Evolutionary conservation across 1,140 invertebrate genomes (phyloP), one percentile per base, ranked within the genome.

Genomic region (Drosophila sproati): DNA sequence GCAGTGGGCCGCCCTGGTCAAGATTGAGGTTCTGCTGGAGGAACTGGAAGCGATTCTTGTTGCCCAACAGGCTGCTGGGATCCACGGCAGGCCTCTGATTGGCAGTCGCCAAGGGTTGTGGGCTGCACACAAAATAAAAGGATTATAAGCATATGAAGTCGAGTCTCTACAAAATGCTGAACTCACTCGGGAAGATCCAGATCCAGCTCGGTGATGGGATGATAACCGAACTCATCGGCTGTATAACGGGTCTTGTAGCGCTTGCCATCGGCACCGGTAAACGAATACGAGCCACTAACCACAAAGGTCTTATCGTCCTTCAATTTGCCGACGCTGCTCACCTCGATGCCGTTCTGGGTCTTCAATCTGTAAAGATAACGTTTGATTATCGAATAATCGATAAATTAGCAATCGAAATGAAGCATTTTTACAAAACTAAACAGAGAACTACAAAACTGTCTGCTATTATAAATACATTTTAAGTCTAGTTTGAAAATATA

Each of bases 271-370:
- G 93, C 93, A 3, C 94, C 95, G 4, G 93, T 93, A 89, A 94
- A 95, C 2, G 95, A 95, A 86, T 94, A 95, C 66, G 94, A 94
- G 3, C 95, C 95, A 66, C 94, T 94, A 56, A 95, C 94, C 55
- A 95, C 94, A 61, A 92, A 92, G 10, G 92, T 92, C 63, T 92
- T 92, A 55, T 92, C 89, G 68, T 92, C 92, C 77, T 83, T 92
- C 61, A 92, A 59, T 62, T 92, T 92, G 51, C 92, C 92, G 48
- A 92, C 92, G 75, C 91, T 92, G 48, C 68, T 81, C 28, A 92
- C 80, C 56, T 92, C 79, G 47, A 92, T 92, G 35, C 92, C 92
- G 70, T 92, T 92, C 73, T 92, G 92, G 41, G 92, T 92, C 78
- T 91, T 91, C 60, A 92, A 75, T 64, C 92, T 92, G 47, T 4